A percentile compares a stretch with the other conserved stretches of the same genome.
Conservation (phyloP, 2,797 vertebrate species). For the Rhabdophis nuchalis region DNA sequence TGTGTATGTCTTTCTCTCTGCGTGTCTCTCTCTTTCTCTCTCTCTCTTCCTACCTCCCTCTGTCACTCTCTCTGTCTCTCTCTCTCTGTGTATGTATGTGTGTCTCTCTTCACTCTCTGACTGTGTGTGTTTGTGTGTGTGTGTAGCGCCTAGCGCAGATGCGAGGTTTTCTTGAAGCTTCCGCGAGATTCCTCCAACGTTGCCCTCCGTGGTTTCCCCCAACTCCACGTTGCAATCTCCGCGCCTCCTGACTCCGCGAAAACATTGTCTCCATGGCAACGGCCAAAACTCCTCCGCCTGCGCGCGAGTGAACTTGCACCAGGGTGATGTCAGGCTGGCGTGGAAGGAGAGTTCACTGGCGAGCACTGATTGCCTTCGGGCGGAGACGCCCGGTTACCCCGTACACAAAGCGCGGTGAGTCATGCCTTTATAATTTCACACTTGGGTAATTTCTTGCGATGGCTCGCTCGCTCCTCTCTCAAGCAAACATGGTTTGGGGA, state of each 20-base stretch:
- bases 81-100: no score
- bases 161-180: neutral
- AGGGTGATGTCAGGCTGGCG: constrained; percentile 6
- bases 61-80: no score
- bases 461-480: neutral
- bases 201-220: neutral
- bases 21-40: no score
- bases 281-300: neutral
- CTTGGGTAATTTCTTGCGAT: constrained; percentile 51
- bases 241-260: neutral
- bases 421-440: constrained; percentile 52
- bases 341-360: constrained; percentile 47
- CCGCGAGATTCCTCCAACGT: neutral
- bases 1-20: no score
- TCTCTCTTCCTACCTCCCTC: no score
- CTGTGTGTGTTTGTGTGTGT: neutral
- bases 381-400: constrained; percentile 53
- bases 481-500: neutral
- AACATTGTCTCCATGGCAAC: neutral
- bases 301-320: neutral
- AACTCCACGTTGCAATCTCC: neutral
- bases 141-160: neutral
- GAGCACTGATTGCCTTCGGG: constrained; percentile 32
- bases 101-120: no score
- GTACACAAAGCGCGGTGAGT: constrained; percentile 66